Conservation (phyloP, 1,140 invertebrate species). For the Caerostris extrusa region DNA sequence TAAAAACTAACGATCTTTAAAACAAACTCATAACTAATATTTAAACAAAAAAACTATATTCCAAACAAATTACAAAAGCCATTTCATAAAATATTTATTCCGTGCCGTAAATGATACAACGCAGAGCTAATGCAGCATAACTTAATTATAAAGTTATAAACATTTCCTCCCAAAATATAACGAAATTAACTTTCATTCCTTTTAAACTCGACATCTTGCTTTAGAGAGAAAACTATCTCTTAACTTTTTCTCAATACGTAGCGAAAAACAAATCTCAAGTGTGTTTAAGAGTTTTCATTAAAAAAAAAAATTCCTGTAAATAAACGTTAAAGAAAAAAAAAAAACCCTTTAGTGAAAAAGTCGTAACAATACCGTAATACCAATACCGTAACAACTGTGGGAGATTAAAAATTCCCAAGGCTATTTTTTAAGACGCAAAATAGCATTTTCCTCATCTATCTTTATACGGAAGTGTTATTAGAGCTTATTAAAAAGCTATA, state of each 20-base stretch:
- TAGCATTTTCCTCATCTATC: neutral
- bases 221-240: neutral
- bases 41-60: no score
- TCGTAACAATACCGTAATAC: neutral
- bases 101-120: neutral
- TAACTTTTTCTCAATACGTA: neutral
- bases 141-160: slow-evolving; percentile 7
- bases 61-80: no score
- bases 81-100: no score
- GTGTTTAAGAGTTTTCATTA: no score
- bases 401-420: slow-evolving; percentile 24
- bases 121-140: neutral
- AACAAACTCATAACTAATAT: no score
- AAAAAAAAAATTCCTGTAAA: no score
- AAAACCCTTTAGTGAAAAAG: neutral
- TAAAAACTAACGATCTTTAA: no score
- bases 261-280: no score
- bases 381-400: slow-evolving; percentile 30
- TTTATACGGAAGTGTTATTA: neutral
- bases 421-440: neutral
- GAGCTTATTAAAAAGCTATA: slow-evolving; percentile 38
- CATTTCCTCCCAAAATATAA: neutral
- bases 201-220: neutral
- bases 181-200: neutral
- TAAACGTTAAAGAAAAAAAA: neutral